Base-by-base conservation (phyloP, 1,140 invertebrate genomes). In the Dendrolimus punctatus region DNA sequence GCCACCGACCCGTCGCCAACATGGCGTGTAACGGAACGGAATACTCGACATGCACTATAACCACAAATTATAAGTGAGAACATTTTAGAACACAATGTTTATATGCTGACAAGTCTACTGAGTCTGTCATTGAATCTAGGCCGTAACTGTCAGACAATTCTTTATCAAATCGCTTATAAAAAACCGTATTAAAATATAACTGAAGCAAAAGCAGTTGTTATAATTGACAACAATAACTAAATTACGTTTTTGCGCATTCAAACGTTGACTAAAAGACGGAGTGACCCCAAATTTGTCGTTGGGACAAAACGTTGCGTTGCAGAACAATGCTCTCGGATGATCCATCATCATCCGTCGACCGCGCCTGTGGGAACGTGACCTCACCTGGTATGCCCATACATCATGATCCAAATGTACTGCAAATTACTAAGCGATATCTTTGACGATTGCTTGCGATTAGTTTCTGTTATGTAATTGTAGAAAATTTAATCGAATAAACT, bases 31-130 rank as follows among this genome's bases (percentile, higher is more conserved):
- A 85, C 82, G 82, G 82, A 80, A 80, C 77, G 76, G 62, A 80
- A 75, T 72, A 73, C 75, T 68, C 76, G 80, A 82, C 77, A 86
- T 84, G 80, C 80, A 78, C 73, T 71, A 67, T 83, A 76, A 83
- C 64, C 83, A 83, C 80, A 82, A 86, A 86, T 86, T 86, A 84
- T 84, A 82, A 83, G 80, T 84, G 83, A 83, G 80, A 86, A 84
- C 73, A 76, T 80, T 86, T 83, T 77, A 81, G 69, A 80, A 74
- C 66, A 73, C 74, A 68, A 72, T 70, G 72, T 79, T 74, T 76
- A 73, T 58, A 72, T 66, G 68, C 66, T 66, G 70, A 71, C 71
- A 72, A 70, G 58, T 61, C 60, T 49, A 38, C 37, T 45, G 49
- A 45, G 53, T 23, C 23, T 23, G 23, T 23, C 23, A 23, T 23